Evolutionary conservation across 2,113 vertebrate genomes (phyloP).

Genomic region (Megaceryle torquata): DNA sequence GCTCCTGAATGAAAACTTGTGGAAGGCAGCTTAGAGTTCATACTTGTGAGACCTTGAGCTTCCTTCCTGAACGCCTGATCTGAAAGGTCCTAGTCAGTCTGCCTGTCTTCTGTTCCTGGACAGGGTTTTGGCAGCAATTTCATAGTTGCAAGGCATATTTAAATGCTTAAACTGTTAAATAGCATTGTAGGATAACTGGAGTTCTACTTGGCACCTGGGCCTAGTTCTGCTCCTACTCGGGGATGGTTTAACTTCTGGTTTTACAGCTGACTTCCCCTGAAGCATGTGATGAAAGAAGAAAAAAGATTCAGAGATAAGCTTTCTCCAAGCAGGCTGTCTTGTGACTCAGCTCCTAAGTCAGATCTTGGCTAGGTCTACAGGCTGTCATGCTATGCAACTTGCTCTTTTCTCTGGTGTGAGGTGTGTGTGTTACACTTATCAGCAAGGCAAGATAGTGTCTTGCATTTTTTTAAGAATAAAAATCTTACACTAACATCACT

Average conservation of each 20-base stretch:
- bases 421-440: background rate
- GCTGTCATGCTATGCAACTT: background rate
- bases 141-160: background rate
- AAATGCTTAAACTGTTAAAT: background rate
- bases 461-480: background rate
- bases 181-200: background rate
- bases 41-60: background rate
- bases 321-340: background rate
- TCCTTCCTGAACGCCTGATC: background rate
- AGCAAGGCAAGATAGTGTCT: background rate
- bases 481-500: background rate
- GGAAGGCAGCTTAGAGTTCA: background rate
- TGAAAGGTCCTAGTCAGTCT: background rate
- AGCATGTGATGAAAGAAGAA: slow-evolving; percentile 28
- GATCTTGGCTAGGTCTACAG: background rate
- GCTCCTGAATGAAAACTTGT: background rate
- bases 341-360: slow-evolving; percentile 12
- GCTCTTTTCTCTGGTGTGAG: background rate
- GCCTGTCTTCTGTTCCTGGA: background rate
- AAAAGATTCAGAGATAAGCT: background rate
- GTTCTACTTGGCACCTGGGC: background rate
- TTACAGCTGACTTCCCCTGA: slow-evolving; percentile 38
- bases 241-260: background rate
- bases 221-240: background rate
- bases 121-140: background rate